phyloP scores from a whole-genome alignment of 2,797 vertebrate genomes.

The Sebastes aleutianus region DNA sequence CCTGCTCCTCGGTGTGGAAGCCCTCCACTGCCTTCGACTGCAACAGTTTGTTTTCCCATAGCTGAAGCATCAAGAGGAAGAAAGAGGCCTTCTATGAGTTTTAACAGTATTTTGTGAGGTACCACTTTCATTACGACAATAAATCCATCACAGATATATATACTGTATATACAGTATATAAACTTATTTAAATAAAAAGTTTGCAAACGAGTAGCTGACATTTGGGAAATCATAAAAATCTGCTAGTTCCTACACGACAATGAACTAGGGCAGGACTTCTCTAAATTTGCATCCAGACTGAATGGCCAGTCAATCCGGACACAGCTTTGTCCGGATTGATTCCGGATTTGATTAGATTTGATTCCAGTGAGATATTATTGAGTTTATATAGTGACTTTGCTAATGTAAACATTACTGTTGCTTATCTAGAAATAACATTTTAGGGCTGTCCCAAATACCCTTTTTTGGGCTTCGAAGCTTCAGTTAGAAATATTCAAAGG shows the following conservation, averaged over 20 bases:
- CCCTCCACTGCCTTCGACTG: conserved; percentile 99
- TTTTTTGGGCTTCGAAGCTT: no score
- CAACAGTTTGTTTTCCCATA: conserved; percentile 98
- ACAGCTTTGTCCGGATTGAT: no score
- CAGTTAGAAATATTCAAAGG: no score
- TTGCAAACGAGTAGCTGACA: background rate
- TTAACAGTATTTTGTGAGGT: background rate
- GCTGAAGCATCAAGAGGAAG: conserved; percentile 69
- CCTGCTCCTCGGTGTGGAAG: conserved; percentile 97
- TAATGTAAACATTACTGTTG: no score
- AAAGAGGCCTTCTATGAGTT: background rate
- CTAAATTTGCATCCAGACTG: no score
- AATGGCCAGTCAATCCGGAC: no score
- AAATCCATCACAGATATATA: background rate
- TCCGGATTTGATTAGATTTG: no score
- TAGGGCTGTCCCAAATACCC: no score
- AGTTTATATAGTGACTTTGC: no score
- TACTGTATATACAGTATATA: background rate
- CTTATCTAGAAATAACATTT: no score
- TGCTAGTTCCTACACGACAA: background rate
- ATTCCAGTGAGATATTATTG: no score
- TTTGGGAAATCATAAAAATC: background rate
- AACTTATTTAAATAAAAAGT: background rate
- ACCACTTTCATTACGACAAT: background rate
- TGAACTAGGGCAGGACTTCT: no score